Conservation (phyloP, 2,797 vertebrate species). For the Scolopax rusticola region DNA sequence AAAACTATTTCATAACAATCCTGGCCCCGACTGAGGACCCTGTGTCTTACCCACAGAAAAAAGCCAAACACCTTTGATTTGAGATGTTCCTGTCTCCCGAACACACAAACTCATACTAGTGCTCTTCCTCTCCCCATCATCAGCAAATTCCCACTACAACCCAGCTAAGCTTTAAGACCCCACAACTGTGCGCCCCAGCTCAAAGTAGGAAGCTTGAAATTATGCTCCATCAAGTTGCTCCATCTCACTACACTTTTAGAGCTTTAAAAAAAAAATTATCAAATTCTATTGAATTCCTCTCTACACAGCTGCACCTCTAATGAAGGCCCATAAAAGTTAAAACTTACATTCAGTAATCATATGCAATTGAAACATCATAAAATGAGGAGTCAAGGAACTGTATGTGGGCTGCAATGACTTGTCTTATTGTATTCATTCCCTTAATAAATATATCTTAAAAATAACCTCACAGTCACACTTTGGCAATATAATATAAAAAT, state of each 20-base stretch:
- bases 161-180: neutral
- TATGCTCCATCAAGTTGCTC: constrained; percentile 20
- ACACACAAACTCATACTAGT: neutral
- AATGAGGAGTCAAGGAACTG: constrained; percentile 70
- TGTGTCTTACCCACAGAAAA: neutral
- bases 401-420: constrained; percentile 71
- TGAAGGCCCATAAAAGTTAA: constrained; percentile 69
- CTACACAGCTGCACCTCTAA: constrained; percentile 60
- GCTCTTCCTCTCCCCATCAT: neutral
- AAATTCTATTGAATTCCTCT: constrained; percentile 60
- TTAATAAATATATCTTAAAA: constrained; percentile 79
- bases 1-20: neutral
- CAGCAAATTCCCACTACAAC: neutral
- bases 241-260: constrained; percentile 48
- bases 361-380: constrained; percentile 70
- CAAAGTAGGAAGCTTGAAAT: neutral
- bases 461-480: constrained; percentile 67
- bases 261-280: neutral
- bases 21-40: neutral
- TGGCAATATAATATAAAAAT: constrained; percentile 68
- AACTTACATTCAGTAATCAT: constrained; percentile 61
- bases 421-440: constrained; percentile 73
- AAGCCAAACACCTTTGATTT: neutral
- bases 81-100: neutral
- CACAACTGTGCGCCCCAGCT: neutral